phyloP scores from a whole-genome alignment of 53 echinoderm and acorn worm genomes.

The Holothuria scabra region DNA sequence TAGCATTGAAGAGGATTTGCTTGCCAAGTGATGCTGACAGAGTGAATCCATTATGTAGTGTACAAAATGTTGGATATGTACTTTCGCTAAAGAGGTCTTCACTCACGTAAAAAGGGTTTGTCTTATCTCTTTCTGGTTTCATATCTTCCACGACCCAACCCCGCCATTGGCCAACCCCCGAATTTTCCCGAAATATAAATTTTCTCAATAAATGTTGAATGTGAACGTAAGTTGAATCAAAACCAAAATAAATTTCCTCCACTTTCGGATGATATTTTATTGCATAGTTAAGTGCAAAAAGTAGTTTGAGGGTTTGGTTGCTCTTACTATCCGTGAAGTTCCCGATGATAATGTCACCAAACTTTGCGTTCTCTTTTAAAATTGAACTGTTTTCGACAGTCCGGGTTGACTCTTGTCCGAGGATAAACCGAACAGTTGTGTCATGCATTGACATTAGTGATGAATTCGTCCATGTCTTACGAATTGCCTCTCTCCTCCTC shows the following conservation, averaged over 20 bases:
- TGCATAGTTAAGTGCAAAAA: slow-evolving; percentile 31
- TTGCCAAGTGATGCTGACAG: slow-evolving; percentile 2
- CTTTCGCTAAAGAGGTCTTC: neutral
- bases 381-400: too few relatives aligned
- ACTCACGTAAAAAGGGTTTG: slow-evolving; percentile 9
- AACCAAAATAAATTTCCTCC: slow-evolving; percentile 9
- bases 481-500: too few relatives aligned
- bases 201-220: neutral
- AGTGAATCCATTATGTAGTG: slow-evolving; percentile 12
- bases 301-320: slow-evolving; percentile 5
- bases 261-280: neutral
- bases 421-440: too few relatives aligned
- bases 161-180: neutral
- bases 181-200: neutral
- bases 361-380: neutral
- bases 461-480: too few relatives aligned
- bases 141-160: neutral
- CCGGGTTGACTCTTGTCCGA: too few relatives aligned
- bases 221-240: slow-evolving; percentile 34
- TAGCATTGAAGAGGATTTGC: neutral
- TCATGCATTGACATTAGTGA: too few relatives aligned
- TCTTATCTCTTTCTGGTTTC: slow-evolving; percentile 4
- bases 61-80: neutral
- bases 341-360: slow-evolving; percentile 31
- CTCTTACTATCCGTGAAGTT: neutral